phyloP scores from a whole-genome alignment of 2,797 vertebrate species.

The Bovichtus variegatus region DNA sequence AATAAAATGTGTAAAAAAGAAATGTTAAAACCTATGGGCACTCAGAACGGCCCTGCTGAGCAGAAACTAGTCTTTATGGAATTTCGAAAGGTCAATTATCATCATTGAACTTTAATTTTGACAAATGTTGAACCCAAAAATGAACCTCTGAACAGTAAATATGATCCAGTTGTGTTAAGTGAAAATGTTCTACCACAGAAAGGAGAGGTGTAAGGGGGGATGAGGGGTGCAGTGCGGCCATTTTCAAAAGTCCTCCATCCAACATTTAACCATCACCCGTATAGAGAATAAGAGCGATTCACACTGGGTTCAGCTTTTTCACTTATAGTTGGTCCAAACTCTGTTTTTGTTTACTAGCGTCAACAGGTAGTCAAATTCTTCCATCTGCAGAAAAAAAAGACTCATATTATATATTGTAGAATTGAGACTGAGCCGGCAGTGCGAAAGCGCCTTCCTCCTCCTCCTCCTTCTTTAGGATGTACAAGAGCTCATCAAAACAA shows the following conservation, averaged over 20 bases:
- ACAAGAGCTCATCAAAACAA: constrained; percentile 11
- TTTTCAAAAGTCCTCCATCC: not conserved
- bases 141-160: not conserved
- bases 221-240: not conserved
- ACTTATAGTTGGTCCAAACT: not conserved
- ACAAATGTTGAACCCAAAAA: not conserved
- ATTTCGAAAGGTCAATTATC: not conserved
- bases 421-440: not conserved
- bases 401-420: not conserved
- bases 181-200: constrained; percentile 55
- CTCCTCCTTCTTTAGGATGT: constrained; percentile 2
- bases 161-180: not conserved
- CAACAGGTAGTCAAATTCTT: not conserved
- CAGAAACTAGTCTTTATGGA: not conserved
- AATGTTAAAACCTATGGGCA: not conserved
- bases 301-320: not conserved
- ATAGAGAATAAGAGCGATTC: not conserved
- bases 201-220: not conserved
- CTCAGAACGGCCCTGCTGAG: not conserved
- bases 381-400: not conserved
- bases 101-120: not conserved
- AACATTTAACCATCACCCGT: not conserved
- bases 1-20: not conserved
- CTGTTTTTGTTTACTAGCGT: not conserved
- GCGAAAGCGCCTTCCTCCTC: constrained; percentile 9